A percentile compares a stretch with the other conserved stretches of the same genome.
Evolutionary conservation across 2,888 invertebrate species (phyloP).

Genomic region (Idaea straminata): DNA sequence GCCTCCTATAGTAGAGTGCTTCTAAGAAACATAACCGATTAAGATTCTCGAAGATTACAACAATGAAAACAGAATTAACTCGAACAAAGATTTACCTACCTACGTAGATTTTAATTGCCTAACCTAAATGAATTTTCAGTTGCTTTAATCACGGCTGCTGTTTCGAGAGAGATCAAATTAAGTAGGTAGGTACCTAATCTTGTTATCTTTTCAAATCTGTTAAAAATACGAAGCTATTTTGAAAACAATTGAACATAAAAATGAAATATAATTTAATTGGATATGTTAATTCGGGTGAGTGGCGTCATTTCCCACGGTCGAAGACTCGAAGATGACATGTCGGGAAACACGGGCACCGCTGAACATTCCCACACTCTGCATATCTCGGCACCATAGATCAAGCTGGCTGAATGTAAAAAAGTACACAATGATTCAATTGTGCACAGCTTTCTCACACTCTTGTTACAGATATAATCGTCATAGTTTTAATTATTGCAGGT

Average conservation of each 20-base stretch:
- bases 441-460: constrained; percentile 76
- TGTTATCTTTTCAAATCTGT: constrained; percentile 25
- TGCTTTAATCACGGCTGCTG: constrained; percentile 16
- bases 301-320: constrained; percentile 62
- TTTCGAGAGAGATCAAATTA: constrained; percentile 20
- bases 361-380: constrained; percentile 77
- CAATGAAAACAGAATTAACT: background rate
- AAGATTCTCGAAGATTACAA: background rate
- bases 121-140: background rate
- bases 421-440: constrained; percentile 78
- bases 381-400: constrained; percentile 78
- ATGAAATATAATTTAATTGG: constrained; percentile 47
- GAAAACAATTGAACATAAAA: constrained; percentile 50
- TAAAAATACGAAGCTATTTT: constrained; percentile 22
- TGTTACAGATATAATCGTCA: constrained; percentile 66
- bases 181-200: constrained; percentile 6
- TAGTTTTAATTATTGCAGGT: constrained; percentile 71
- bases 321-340: constrained; percentile 74
- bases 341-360: constrained; percentile 61
- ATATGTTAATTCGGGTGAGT: constrained; percentile 46
- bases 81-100: constrained; percentile 7
- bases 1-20: background rate
- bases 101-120: background rate
- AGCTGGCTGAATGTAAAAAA: constrained; percentile 71
- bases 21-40: background rate